Percentiles rank a stretch among this genome's conserved stretches.
These are phyloP conservation scores for Coptotermes formosanus DNA, from an alignment of 1,140 invertebrate species.

Conservation along the genomic window DNA sequence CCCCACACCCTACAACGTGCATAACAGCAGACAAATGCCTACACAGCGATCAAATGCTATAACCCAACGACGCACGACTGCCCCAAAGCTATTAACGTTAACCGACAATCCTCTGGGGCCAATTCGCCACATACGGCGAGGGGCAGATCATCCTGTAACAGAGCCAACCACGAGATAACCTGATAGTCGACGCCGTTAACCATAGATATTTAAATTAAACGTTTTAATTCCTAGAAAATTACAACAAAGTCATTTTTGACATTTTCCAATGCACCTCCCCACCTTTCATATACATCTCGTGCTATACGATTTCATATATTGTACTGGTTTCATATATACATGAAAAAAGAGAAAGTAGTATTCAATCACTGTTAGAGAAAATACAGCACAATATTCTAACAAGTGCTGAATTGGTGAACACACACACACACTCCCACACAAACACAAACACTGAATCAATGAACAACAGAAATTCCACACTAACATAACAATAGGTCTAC, in stretches of 20 bases:
- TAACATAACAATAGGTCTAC: too few species aligned
- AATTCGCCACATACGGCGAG: neutral
- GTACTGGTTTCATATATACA: too few species aligned
- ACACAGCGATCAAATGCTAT: neutral
- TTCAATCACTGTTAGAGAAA: too few species aligned
- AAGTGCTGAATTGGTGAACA: too few species aligned
- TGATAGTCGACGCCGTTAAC: neutral
- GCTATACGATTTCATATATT: too few species aligned
- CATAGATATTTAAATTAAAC: neutral
- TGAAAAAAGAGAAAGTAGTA: too few species aligned
- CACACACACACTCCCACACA: too few species aligned
- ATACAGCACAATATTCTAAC: too few species aligned
- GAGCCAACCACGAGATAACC: neutral
- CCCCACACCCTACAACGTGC: neutral
- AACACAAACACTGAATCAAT: too few species aligned
- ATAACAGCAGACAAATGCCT: neutral
- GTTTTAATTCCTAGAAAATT: neutral
- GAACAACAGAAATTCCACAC: too few species aligned
- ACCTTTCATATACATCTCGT: too few species aligned
- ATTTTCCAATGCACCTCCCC: too few species aligned
- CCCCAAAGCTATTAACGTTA: constrained; percentile 16
- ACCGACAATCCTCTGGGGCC: neutral
- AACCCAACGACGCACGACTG: neutral
- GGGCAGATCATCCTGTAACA: neutral
- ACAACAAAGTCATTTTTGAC: neutral